phyloP scores from a whole-genome alignment of 2,113 vertebrate genomes.

The Crotalus horridus region DNA sequence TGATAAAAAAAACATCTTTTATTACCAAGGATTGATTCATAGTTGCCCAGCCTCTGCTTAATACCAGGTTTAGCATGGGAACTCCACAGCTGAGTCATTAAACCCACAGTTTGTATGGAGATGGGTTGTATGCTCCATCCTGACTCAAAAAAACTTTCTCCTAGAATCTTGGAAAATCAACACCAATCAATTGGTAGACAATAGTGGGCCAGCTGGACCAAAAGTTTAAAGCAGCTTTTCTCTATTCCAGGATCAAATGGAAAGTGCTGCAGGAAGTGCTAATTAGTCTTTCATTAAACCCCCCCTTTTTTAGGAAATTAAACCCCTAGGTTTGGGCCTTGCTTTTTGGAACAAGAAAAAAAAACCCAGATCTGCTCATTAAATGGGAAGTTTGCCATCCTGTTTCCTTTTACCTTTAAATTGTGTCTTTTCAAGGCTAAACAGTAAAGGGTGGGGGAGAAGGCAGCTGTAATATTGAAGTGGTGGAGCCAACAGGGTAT shows the following conservation, averaged over 20 bases:
- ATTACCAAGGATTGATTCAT: neutral
- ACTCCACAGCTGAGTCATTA: neutral
- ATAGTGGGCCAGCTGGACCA: neutral
- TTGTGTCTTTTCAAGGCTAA: neutral
- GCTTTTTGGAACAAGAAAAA: neutral
- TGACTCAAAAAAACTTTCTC: neutral
- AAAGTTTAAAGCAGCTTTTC: neutral
- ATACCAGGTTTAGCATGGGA: neutral
- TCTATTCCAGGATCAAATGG: neutral
- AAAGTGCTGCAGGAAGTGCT: neutral
- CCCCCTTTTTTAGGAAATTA: neutral
- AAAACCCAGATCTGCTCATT: neutral
- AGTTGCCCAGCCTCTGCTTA: neutral
- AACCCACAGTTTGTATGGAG: neutral
- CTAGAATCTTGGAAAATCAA: neutral
- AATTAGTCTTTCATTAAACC: neutral
- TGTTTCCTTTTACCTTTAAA: neutral
- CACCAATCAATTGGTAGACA: neutral
- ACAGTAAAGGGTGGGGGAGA: neutral
- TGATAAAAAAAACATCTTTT: neutral
- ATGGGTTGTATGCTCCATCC: neutral
- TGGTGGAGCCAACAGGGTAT: neutral
- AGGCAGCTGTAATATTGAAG: neutral
- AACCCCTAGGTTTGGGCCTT: neutral
- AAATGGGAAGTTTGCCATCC: neutral